Percentiles rank a stretch among this genome's conserved stretches.
phyloP scores from a whole-genome alignment of 2,888 invertebrate species.

The Brachypalpus laphriformis region DNA sequence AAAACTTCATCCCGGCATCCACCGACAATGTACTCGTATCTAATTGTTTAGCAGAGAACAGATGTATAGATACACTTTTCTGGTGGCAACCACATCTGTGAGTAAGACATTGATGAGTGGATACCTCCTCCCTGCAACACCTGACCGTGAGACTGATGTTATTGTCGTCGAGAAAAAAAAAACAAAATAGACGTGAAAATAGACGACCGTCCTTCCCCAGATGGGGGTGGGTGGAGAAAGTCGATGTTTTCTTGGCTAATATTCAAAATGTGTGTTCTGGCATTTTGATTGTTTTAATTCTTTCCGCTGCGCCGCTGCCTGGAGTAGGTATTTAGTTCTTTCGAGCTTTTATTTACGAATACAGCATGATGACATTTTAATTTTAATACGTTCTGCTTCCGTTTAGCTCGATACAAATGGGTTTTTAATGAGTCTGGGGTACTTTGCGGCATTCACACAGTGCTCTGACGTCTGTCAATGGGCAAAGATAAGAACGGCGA shows the following conservation, averaged over 20 bases:
- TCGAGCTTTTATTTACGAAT: constrained; percentile 10
- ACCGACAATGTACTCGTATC: neutral
- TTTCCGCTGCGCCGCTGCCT: neutral
- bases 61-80: neutral
- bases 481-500: neutral
- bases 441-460: neutral
- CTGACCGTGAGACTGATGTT: constrained; percentile 2
- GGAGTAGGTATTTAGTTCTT: constrained; percentile 18
- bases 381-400: constrained; percentile 32
- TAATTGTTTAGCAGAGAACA: neutral
- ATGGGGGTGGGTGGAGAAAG: neutral
- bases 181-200: neutral
- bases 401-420: constrained; percentile 25
- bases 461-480: constrained; percentile 5
- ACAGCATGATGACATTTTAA: constrained; percentile 38
- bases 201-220: neutral
- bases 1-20: neutral
- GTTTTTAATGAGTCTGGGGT: constrained; percentile 38
- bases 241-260: constrained; percentile 20
- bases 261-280: constrained; percentile 16
- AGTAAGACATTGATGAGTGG: constrained; percentile 24
- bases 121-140: neutral
- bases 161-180: neutral
- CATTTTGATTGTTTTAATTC: constrained; percentile 6
- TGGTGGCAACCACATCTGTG: neutral